phyloP scores from a whole-genome alignment of 2,888 invertebrate species.

The Podabrus alpinus region DNA sequence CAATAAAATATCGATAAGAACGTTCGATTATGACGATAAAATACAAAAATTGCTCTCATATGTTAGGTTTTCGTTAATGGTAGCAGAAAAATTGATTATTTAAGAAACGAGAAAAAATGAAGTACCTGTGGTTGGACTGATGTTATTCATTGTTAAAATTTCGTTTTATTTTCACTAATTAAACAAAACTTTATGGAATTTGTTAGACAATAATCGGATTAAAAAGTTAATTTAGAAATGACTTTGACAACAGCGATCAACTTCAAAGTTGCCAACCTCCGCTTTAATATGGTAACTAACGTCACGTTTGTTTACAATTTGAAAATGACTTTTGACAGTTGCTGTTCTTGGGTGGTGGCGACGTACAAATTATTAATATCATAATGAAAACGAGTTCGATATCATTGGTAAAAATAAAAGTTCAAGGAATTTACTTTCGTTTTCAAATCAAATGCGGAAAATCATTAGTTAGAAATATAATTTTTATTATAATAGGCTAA shows the following conservation, averaged over 20 bases:
- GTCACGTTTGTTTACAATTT: not conserved
- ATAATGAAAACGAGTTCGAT: too few species aligned
- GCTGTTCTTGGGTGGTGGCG: not conserved
- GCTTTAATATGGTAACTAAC: not conserved
- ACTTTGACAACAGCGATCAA: slow-evolving; percentile 1
- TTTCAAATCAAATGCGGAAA: too few species aligned
- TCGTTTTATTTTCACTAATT: not conserved
- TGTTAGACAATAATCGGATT: not conserved
- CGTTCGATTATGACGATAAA: not conserved
- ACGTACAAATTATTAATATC: too few species aligned
- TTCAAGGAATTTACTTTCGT: too few species aligned
- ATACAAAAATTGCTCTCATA: not conserved
- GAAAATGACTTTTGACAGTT: not conserved
- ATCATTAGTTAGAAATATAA: too few species aligned
- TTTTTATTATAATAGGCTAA: not conserved
- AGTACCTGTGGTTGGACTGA: slow-evolving; percentile 50
- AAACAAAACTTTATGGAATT: not conserved
- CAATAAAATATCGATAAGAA: not conserved
- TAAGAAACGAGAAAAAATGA: slow-evolving; percentile 4
- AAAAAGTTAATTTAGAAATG: not conserved
- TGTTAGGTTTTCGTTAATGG: not conserved
- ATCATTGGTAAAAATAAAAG: too few species aligned
- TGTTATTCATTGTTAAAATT: slow-evolving; percentile 43
- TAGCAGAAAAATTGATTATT: not conserved
- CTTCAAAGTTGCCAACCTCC: not conserved